These are phyloP conservation scores for Orthosia incerta DNA, from an alignment of 2,888 invertebrate species.

Conservation along the genomic window DNA sequence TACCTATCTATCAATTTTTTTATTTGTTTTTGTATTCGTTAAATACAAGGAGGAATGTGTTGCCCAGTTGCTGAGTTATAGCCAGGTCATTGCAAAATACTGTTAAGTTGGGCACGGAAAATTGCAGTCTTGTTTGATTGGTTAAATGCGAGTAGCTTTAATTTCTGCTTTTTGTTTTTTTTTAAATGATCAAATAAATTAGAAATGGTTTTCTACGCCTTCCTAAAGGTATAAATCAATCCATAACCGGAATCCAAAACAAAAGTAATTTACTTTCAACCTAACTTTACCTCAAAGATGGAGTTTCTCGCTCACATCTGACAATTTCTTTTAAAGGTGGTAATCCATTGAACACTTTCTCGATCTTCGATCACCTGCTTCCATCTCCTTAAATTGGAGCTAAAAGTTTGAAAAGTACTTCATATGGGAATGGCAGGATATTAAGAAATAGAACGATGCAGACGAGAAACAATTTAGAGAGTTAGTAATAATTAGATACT, in stretches of 20 bases:
- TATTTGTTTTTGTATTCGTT: no score
- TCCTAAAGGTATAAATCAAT: conserved; percentile 2
- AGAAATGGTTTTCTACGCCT: not conserved
- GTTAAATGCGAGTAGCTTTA: no score
- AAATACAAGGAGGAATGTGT: no score
- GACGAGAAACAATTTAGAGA: conserved; percentile 7
- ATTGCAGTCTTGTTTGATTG: no score
- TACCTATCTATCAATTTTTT: no score
- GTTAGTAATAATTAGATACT: not conserved
- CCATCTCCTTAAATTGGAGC: conserved; percentile 21
- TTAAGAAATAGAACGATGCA: conserved; percentile 8
- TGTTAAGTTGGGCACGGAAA: no score
- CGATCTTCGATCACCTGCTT: conserved; percentile 40
- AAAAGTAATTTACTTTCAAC: conserved; percentile 43
- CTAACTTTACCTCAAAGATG: conserved; percentile 9
- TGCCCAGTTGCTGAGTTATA: no score
- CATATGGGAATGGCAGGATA: conserved; percentile 21
- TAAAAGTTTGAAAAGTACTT: conserved; percentile 44
- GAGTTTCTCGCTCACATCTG: conserved; percentile 20
- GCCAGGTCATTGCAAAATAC: no score
- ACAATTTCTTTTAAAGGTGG: conserved; percentile 42
- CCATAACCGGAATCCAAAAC: conserved; percentile 20
- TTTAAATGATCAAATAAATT: not conserved
- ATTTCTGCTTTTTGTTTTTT: no score
- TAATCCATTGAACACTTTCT: conserved; percentile 37